Evolutionary conservation across 2,797 vertebrate species (phyloP).

Genomic region (Otus scops): DNA sequence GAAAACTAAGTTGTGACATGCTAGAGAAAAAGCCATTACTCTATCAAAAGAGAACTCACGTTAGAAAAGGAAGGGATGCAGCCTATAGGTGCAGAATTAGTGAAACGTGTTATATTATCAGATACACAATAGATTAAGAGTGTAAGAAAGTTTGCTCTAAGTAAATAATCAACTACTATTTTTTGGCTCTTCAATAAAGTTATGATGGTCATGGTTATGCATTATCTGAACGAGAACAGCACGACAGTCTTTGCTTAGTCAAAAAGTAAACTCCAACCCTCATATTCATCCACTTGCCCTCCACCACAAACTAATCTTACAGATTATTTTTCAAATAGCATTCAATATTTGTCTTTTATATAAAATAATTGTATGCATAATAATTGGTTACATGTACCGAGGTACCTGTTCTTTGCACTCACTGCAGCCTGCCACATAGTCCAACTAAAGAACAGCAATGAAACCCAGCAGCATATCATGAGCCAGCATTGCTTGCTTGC

Average conservation of each 20-base stretch:
- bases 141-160: neutral
- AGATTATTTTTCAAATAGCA: neutral
- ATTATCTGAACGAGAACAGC: neutral
- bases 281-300: neutral
- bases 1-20: rapidly evolving
- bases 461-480: neutral
- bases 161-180: neutral
- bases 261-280: neutral
- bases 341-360: neutral
- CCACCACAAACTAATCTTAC: neutral
- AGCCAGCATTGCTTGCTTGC: neutral
- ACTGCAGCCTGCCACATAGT: neutral
- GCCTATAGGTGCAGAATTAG: neutral
- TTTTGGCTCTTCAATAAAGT: neutral
- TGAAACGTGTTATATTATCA: neutral
- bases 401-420: neutral
- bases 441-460: neutral
- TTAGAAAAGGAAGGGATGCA: neutral
- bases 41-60: neutral
- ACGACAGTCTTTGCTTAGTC: neutral
- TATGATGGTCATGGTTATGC: rapidly evolving
- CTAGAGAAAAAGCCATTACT: neutral
- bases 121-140: neutral
- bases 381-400: neutral
- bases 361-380: neutral